A percentile compares a stretch with the other conserved stretches of the same genome.
Conservation (phyloP, 92 coral and sea anemone genomes). For the Phenganax stokvisi region DNA sequence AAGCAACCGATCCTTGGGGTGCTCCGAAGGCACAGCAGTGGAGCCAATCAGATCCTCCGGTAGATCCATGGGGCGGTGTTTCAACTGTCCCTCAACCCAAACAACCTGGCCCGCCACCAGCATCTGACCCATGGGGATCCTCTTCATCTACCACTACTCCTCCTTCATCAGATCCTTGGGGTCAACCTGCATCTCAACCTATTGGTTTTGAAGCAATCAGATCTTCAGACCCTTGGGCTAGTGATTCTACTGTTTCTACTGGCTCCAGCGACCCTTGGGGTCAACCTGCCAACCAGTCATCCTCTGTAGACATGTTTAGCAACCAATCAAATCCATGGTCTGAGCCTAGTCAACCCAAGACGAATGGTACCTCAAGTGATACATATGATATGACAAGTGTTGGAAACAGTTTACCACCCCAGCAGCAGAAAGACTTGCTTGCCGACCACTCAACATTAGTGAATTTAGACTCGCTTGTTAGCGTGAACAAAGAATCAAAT, state of each 20-base stretch:
- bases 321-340: constrained; percentile 18
- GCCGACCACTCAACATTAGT: constrained; percentile 72
- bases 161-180: constrained; percentile 71
- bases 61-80: constrained; percentile 44
- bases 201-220: constrained; percentile 29
- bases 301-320: constrained; percentile 29
- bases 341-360: constrained; percentile 2
- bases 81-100: constrained; percentile 39
- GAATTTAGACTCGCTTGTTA: constrained; percentile 67
- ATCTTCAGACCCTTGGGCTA: constrained; percentile 72
- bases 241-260: constrained; percentile 24
- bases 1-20: constrained; percentile 71
- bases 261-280: constrained; percentile 50
- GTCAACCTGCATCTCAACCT: constrained; percentile 47
- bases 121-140: constrained; percentile 44
- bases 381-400: constrained; percentile 32
- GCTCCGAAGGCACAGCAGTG: constrained; percentile 33
- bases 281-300: constrained; percentile 47
- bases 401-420: constrained; percentile 34
- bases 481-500: constrained; percentile 65
- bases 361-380: constrained; percentile 17
- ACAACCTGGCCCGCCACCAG: constrained; percentile 38
- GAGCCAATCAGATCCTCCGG: constrained; percentile 43
- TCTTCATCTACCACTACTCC: constrained; percentile 42
- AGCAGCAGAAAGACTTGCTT: constrained; percentile 50